Evolutionary conservation across 2,797 vertebrate genomes (phyloP).

Genomic region (Phoxinus dragarum): DNA sequence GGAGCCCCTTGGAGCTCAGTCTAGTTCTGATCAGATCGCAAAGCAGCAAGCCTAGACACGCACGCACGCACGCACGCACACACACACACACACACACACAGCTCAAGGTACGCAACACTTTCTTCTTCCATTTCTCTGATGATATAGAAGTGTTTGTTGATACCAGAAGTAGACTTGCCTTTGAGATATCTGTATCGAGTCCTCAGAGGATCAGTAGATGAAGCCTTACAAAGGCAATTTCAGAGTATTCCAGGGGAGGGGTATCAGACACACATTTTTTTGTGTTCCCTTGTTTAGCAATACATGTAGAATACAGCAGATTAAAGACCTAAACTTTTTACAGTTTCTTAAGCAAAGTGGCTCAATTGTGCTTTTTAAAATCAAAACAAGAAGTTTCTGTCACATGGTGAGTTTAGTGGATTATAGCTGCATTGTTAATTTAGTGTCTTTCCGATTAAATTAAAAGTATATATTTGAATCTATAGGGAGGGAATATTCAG

Average conservation of each 20-base stretch:
- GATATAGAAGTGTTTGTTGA: conserved; percentile 12
- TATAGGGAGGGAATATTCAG: background rate
- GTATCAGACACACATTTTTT: conserved; percentile 2
- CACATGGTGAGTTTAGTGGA: background rate
- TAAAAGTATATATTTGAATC: background rate
- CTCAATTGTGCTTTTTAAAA: background rate
- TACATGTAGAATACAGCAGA: background rate
- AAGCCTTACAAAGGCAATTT: conserved; percentile 12
- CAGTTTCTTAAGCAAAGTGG: background rate
- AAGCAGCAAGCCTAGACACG: conserved; percentile 25
- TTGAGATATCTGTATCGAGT: conserved; percentile 7
- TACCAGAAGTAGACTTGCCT: conserved; percentile 23
- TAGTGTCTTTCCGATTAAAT: background rate
- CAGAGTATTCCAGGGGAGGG: background rate
- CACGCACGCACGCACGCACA: background rate
- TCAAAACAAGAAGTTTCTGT: background rate
- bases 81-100: background rate
- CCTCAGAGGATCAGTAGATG: background rate
- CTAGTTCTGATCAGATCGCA: conserved; percentile 6
- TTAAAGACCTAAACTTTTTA: background rate
- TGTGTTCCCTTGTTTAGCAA: background rate
- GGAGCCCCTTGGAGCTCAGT: background rate
- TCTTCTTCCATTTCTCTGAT: conserved; percentile 28
- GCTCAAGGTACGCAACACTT: background rate
- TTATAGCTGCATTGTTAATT: background rate